Evolutionary conservation across 2,797 vertebrate genomes (phyloP).

Genomic region (Caiman crocodilus): DNA sequence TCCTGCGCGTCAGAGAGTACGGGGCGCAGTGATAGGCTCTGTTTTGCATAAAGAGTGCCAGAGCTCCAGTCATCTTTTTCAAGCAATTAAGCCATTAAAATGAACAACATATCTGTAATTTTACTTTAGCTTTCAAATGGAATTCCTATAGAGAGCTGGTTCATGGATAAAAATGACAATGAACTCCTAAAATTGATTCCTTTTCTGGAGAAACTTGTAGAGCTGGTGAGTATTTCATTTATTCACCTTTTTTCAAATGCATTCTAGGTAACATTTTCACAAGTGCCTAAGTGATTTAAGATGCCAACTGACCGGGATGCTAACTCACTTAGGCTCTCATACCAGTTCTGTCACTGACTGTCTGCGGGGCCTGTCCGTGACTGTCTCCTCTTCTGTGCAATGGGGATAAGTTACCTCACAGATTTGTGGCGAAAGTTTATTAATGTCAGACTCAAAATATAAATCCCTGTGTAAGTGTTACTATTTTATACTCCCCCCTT

Average conservation of each 20-base stretch:
- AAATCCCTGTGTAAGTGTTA: fast-evolving
- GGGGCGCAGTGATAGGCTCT: no score
- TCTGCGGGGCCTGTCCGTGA: no score
- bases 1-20: no score
- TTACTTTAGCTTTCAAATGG: conserved; percentile 94
- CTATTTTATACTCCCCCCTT: fast-evolving
- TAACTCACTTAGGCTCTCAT: not conserved
- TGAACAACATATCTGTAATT: not conserved
- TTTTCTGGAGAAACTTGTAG: conserved; percentile 98
- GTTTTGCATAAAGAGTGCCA: not conserved
- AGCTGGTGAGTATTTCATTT: conserved; percentile 88
- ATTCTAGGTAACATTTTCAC: not conserved
- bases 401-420: fast-evolving
- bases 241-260: not conserved
- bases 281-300: fast-evolving
- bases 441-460: fast-evolving
- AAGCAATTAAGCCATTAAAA: not conserved
- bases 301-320: not conserved
- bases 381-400: not conserved
- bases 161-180: conserved; percentile 99
- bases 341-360: not conserved
- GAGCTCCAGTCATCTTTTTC: not conserved
- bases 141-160: conserved; percentile 99
- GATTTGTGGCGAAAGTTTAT: fast-evolving
- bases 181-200: conserved; percentile 98